Evolutionary conservation across 1,140 invertebrate genomes (phyloP), one percentile per base, ranked within the genome.

Genomic region (Heliothis virescens): DNA sequence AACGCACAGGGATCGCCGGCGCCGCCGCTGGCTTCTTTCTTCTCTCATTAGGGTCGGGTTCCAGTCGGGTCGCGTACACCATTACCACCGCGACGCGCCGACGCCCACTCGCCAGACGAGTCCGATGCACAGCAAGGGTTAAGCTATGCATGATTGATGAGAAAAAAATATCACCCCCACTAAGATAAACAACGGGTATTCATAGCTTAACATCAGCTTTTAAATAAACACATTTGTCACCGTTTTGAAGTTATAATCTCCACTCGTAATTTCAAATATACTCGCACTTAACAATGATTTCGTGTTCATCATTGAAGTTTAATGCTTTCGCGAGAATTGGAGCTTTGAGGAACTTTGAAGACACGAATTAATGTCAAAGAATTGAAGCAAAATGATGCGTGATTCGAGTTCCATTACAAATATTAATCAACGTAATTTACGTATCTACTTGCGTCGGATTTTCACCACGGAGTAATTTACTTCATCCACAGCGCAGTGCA

Each of bases 31-130:
- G 21, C 57, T 53, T 41, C 62, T 75, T 82, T 79, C 74, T 47
- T 78, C 79, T 82, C 77, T 87, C 85, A 84, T 87, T 87, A 83
- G 77, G 52, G 67, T 52, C 69, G 79, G 79, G 83, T 81, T 73
- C 82, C 69, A 84, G 78, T 82, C 81, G 57, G 76, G 80, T 82
- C 83, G 81, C 86, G 83, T 84, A 82, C 72, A 80, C 77, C 83
- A 87, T 87, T 84, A 84, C n/a, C 57, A 55, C 21, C 60, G 71
- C 86, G 86, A 82, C 85, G 76, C 52, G 41, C 18, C 73, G 86
- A 79, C 86, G 87, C 83, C 83, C 87, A 67, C 34, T 9, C 34
- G 5, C 34, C 34, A 41, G 34, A 41, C 34, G 9, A 41, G 34
- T 9, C 21, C 69, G n/a, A 26, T 63, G 62, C 52, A 34, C 26